These are phyloP conservation scores for Malthinus flaveolus DNA, from an alignment of 2,888 invertebrate genomes.

Conservation along the genomic window DNA sequence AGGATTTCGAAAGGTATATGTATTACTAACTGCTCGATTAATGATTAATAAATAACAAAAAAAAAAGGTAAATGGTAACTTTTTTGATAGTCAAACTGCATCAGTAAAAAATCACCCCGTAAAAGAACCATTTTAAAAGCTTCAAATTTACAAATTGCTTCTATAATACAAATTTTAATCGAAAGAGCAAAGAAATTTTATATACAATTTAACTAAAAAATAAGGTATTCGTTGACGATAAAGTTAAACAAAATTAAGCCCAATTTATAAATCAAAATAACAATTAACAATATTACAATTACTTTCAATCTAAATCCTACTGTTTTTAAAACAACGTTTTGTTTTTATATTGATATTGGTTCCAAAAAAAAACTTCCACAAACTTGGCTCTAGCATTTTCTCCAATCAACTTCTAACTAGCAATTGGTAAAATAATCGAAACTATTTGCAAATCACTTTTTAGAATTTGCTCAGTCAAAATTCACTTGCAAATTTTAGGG, in stretches of 20 bases:
- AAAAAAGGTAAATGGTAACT: neutral
- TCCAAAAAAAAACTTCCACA: neutral
- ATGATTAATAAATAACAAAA: too few species aligned
- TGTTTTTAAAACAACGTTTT: neutral
- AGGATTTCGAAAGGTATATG: too few species aligned
- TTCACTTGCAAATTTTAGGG: too few species aligned
- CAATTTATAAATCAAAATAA: conserved; percentile 4
- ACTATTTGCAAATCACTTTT: too few species aligned
- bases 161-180: conserved; percentile 2
- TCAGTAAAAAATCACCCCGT: too few species aligned
- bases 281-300: conserved; percentile 2
- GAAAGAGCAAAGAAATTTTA: conserved; percentile 2
- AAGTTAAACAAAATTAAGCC: neutral
- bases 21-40: too few species aligned
- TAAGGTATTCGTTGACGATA: conserved; percentile 1
- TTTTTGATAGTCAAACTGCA: neutral
- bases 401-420: too few species aligned
- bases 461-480: too few species aligned
- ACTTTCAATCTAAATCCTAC: conserved; percentile 1
- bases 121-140: too few species aligned
- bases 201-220: conserved; percentile 4
- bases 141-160: neutral
- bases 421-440: too few species aligned
- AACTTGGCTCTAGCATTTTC: too few species aligned
- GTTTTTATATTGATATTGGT: neutral